Evolutionary conservation across 2,797 vertebrate genomes (phyloP).

Genomic region (Pampus argenteus): DNA sequence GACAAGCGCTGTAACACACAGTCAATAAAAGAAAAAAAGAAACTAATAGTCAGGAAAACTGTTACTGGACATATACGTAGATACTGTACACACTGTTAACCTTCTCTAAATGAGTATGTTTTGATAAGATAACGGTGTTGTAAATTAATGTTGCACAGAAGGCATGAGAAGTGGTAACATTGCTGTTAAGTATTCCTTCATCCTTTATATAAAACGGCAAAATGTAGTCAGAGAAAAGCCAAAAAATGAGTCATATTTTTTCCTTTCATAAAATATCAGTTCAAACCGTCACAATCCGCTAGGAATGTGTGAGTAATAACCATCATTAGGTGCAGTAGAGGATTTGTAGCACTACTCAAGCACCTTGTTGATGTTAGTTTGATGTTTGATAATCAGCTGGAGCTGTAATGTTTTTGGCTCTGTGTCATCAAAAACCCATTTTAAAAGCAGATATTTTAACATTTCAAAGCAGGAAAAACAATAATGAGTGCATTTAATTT

Average conservation of each 20-base stretch:
- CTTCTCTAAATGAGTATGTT: background rate
- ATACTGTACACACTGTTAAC: background rate
- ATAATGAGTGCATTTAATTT: background rate
- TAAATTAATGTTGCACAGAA: background rate
- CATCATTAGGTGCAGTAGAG: background rate
- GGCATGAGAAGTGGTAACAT: background rate
- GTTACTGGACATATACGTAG: too few relatives aligned
- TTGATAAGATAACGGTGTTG: background rate
- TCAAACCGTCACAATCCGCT: background rate
- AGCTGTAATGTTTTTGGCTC: background rate
- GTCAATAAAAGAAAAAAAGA: slow-evolving; percentile 7
- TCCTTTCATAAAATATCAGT: background rate
- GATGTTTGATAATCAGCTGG: background rate
- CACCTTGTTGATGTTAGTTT: background rate
- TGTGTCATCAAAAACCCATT: background rate
- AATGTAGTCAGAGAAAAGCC: background rate
- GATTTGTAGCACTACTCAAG: background rate
- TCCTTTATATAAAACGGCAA: slow-evolving; percentile 16
- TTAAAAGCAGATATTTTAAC: slow-evolving; percentile 3
- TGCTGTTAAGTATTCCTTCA: slow-evolving; percentile 8
- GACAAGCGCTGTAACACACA: background rate
- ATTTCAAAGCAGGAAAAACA: background rate
- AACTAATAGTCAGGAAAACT: background rate
- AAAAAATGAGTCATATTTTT: background rate
- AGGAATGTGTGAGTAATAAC: background rate